A percentile compares a stretch with the other conserved stretches of the same genome.
Evolutionary conservation across 2,797 vertebrate genomes (phyloP).

Genomic region (Pyrocephalus nanus): DNA sequence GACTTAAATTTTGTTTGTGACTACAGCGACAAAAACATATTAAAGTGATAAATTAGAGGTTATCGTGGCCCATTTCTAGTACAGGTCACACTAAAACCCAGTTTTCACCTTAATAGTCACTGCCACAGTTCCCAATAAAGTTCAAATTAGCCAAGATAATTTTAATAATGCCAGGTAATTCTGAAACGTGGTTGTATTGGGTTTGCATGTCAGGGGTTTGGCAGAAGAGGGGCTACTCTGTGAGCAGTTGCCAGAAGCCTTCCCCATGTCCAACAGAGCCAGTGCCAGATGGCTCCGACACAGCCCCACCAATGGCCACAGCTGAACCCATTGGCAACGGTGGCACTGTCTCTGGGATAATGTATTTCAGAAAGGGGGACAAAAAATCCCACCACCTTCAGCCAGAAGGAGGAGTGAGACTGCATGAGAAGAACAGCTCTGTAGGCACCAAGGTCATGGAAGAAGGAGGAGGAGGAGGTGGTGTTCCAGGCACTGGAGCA

Average conservation of each 20-base stretch:
- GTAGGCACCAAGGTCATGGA: not conserved
- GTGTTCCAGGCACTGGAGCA: not conserved
- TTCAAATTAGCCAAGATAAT: not conserved
- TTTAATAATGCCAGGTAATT: not conserved
- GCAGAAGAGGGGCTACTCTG: not conserved
- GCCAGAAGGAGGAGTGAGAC: not conserved
- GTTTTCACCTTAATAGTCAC: not conserved
- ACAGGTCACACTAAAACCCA: not conserved
- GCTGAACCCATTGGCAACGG: accelerated
- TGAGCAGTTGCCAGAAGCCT: not conserved
- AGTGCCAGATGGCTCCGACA: accelerated
- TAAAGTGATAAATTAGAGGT: not conserved
- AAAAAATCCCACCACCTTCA: not conserved
- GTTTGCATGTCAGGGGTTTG: not conserved
- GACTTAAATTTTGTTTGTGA: not conserved
- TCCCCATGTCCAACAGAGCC: accelerated
- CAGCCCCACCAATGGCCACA: accelerated
- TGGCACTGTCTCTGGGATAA: not conserved
- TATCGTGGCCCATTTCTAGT: not conserved
- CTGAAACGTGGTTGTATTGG: not conserved
- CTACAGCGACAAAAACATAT: not conserved
- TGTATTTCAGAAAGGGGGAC: not conserved
- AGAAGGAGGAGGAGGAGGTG: not conserved
- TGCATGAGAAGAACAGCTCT: not conserved
- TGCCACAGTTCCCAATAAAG: not conserved